Base-by-base conservation (phyloP, 2,797 vertebrate genomes). In the Notolepis coatsorum region DNA sequence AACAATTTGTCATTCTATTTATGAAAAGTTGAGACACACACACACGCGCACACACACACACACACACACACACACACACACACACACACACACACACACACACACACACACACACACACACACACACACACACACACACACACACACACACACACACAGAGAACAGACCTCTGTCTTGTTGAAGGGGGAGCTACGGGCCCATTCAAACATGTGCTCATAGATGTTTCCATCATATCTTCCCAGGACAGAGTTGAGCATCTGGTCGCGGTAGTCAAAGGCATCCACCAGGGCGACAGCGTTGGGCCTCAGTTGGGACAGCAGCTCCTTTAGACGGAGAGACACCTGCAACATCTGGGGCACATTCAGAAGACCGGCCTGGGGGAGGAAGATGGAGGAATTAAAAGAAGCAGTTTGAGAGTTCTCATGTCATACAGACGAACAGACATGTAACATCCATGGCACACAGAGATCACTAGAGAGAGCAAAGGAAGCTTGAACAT, bases 191-290 rank as follows among this genome's bases (percentile, higher is more conserved):
- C 84, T 91, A 70, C 94, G 95, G 54, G 97, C 95, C 97, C 97
- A 99, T 49, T 97, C 96, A 25, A 98, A 99, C 95, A 99, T 88
- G 84, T 96, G 88, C 79, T 99, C 97, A 0, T 99, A 99, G 62
- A 99, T 92, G 0, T 99, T 99, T 17, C 97, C 98, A 0, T 99
- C 98, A 0, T 97, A 97, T 45, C 96, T 93, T 7, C 97, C 98
- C 20, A 99, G 94, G 51, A 94, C 89, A 0, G 97, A 99, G 7
- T 94, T 95, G 41, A 99, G 91, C 1, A 88, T 90, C 66, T 71
- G 53, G 24, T 99, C 97, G 0, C 90, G 84, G 70, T 95, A 87
- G 74, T 99, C 95, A 59, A 99, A 99, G 30, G 97, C 92, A 15
- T 99, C 98, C 1, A 97, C 96, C 68, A 99, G 89, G 0, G 94